Conservation (phyloP, 2,797 vertebrate genomes). For the Liparis tanakae region DNA sequence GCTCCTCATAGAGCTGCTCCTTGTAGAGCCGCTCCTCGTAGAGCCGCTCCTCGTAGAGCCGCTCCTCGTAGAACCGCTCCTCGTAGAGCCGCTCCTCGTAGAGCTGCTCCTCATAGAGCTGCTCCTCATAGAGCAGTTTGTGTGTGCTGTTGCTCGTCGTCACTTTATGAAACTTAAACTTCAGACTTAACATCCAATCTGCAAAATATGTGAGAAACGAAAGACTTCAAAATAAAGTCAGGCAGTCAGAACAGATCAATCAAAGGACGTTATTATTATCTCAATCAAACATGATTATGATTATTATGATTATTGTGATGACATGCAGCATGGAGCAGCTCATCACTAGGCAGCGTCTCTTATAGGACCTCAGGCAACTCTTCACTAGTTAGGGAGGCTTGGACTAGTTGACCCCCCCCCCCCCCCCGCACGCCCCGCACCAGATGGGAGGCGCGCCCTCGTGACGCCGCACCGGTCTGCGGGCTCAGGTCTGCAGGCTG, state of each 20-base stretch:
- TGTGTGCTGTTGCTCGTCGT: no score
- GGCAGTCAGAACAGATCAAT: not conserved
- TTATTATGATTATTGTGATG: no score
- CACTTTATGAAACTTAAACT: not conserved
- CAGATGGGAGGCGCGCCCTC: slow-evolving; percentile 79
- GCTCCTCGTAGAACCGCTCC: no score
- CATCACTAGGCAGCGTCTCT: no score
- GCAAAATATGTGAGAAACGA: not conserved
- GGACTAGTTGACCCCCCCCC: slow-evolving; percentile 14
- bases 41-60: no score
- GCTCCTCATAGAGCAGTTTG: no score
- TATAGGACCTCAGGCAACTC: not conserved
- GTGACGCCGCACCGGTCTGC: no score
- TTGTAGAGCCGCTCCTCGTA: no score
- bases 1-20: no score
- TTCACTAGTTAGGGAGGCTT: not conserved
- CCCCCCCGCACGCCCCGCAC: slow-evolving; percentile 72
- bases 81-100: no score
- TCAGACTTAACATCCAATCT: not conserved
- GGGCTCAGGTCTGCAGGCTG: slow-evolving; percentile 86
- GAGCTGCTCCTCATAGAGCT: no score
- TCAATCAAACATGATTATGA: not conserved
- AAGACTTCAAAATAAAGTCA: not conserved
- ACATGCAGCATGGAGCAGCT: no score
- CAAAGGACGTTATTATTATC: not conserved